Evolutionary conservation across 2,888 invertebrate species (phyloP).

Genomic region (Cabera pusaria): DNA sequence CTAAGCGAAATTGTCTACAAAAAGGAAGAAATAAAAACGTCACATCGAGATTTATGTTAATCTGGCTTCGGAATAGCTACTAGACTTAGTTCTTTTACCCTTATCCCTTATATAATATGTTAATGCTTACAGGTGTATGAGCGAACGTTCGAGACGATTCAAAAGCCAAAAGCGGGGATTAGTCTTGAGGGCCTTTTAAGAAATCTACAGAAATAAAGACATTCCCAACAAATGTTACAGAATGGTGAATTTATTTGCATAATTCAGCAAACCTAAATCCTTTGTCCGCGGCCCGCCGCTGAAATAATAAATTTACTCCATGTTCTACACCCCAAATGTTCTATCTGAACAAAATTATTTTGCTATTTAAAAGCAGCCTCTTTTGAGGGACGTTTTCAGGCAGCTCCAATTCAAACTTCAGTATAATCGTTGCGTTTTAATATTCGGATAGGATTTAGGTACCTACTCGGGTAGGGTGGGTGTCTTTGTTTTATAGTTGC

Average conservation of each 20-base stretch:
- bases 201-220: slow-evolving; percentile 79
- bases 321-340: slow-evolving; percentile 69
- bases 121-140: slow-evolving; percentile 44
- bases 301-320: slow-evolving; percentile 80
- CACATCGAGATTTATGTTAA: slow-evolving; percentile 43
- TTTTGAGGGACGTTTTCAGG: slow-evolving; percentile 49
- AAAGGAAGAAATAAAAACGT: slow-evolving; percentile 40
- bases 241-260: slow-evolving; percentile 83
- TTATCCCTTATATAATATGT: slow-evolving; percentile 42
- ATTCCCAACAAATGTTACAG: slow-evolving; percentile 81
- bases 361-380: slow-evolving; percentile 61
- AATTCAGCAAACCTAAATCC: slow-evolving; percentile 80
- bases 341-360: slow-evolving; percentile 75
- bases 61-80: slow-evolving; percentile 35
- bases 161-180: slow-evolving; percentile 67
- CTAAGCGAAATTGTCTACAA: slow-evolving; percentile 36
- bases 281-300: slow-evolving; percentile 74
- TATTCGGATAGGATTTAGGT: slow-evolving; percentile 35
- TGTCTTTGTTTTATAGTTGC: background rate
- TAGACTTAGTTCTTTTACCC: slow-evolving; percentile 39
- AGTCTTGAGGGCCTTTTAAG: slow-evolving; percentile 72
- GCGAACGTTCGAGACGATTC: slow-evolving; percentile 58
- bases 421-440: slow-evolving; percentile 35
- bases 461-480: slow-evolving; percentile 15
- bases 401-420: slow-evolving; percentile 41